Base-by-base conservation (phyloP, 1,140 invertebrate genomes). In the Drosophila ogumai region DNA sequence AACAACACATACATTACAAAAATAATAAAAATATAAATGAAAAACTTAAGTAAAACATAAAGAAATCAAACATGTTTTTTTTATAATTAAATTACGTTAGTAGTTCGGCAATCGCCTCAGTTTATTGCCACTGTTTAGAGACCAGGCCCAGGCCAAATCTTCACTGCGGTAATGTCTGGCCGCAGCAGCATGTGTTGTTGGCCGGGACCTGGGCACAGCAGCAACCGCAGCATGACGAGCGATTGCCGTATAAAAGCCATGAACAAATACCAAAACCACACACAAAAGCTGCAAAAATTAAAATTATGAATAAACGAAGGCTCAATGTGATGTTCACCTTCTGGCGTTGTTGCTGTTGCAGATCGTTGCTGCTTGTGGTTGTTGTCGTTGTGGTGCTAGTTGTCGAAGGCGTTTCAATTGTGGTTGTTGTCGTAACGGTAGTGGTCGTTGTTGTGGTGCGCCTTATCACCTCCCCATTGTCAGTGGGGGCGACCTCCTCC, bases 221-320 rank as follows among this genome's bases (percentile, higher is more conserved):
- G 65, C 85, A 90, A 72, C 78, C 75, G 71, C 81, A 69, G 43
- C 46, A 61, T 36, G 50, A 43, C 34, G 75, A 78, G 55, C 77
- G 63, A 60, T 90, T 81, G 66, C 78, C 75, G 36, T 72, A 79
- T 81, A 91, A 88, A 92, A 92, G 91, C 91, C 91, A 92, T 90
- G 87, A 90, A 92, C 91, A 92, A 85, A 92, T 81, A 92, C 91
- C 91, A 81, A 92, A 92, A 92, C 91, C 91, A 92, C 91, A 92
- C 71, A 92, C 58, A 92, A 92, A 92, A 91, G 91, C 91, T 84
- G 86, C 90, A 85, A 92, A 79, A 68, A 92, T 82, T 82, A 92
- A 68, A 86, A 90, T 82, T 82, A 92, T 65, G 84, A 92, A 91
- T 82, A 86, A 87, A 90, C 82, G 88, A 85, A 90, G 78, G 80